These are phyloP conservation scores for Helicoverpa zea DNA, from an alignment of 1,140 invertebrate species.

Conservation along the genomic window DNA sequence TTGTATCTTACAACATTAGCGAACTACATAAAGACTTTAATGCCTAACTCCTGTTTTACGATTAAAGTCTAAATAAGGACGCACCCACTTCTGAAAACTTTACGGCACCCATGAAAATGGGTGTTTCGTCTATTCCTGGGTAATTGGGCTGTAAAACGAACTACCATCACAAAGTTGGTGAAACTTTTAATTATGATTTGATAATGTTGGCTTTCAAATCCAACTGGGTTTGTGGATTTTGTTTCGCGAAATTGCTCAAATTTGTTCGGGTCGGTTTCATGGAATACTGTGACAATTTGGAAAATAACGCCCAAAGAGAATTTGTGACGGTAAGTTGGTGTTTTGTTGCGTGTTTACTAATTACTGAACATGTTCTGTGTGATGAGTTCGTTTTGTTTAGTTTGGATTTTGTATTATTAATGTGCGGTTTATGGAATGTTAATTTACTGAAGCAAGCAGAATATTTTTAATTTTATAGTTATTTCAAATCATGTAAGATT, in stretches of 20 bases:
- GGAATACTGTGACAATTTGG: background rate
- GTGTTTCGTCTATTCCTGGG: constrained; percentile 20
- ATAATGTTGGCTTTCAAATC: constrained; percentile 8
- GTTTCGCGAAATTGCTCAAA: constrained; percentile 22
- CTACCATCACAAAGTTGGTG: constrained; percentile 27
- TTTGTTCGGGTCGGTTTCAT: constrained; percentile 6
- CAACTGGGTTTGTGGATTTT: constrained; percentile 2
- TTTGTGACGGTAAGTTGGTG: background rate
- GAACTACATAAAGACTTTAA: constrained; percentile 27
- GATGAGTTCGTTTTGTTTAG: no score
- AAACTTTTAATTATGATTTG: constrained; percentile 47
- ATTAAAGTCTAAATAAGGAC: constrained; percentile 24
- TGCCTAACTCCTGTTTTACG: constrained; percentile 27
- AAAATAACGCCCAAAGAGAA: background rate
- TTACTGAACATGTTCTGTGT: no score
- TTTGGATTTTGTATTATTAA: no score
- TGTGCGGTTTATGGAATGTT: no score
- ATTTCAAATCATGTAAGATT: no score
- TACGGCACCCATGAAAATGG: constrained; percentile 22
- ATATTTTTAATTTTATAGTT: no score
- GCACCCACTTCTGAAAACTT: constrained; percentile 5
- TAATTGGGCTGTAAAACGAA: constrained; percentile 38
- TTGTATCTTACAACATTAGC: constrained; percentile 18
- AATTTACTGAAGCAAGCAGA: no score
- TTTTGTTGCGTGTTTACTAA: no score